A percentile compares a stretch with the other conserved stretches of the same genome.
Evolutionary conservation across 1,140 invertebrate species (phyloP).

Genomic region (Phthorimaea operculella): DNA sequence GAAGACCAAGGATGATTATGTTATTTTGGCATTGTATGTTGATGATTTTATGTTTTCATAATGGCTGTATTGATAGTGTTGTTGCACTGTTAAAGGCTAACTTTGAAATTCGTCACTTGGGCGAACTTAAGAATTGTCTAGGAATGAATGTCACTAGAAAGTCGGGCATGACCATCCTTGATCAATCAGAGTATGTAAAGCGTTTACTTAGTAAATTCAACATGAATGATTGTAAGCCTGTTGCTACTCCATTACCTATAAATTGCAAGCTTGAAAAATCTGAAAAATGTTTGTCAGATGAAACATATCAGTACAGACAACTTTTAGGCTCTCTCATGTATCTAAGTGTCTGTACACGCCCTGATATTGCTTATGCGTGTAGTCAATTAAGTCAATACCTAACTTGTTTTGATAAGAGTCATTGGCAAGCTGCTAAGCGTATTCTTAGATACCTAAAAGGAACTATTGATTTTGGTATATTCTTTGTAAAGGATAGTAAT

Average conservation of each 20-base stretch:
- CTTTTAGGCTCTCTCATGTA: slow-evolving; percentile 36
- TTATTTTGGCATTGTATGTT: slow-evolving; percentile 21
- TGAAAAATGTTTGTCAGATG: slow-evolving; percentile 12
- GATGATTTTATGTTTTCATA: slow-evolving; percentile 23
- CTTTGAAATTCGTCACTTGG: background rate
- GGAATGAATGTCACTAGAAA: background rate
- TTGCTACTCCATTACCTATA: slow-evolving; percentile 5
- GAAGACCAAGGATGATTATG: slow-evolving; percentile 4
- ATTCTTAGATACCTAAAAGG: too few species aligned
- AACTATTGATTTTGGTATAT: too few species aligned
- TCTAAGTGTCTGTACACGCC: slow-evolving; percentile 37
- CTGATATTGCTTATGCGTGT: slow-evolving; percentile 49
- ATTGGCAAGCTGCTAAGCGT: slow-evolving; percentile 49
- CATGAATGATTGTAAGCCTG: slow-evolving; percentile 10
- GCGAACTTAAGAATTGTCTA: background rate
- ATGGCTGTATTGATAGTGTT: slow-evolving; percentile 9
- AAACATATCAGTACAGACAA: slow-evolving; percentile 20
- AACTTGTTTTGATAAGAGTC: slow-evolving; percentile 26
- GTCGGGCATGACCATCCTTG: background rate
- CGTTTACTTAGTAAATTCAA: background rate
- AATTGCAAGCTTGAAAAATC: slow-evolving; percentile 8
- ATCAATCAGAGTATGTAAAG: slow-evolving; percentile 7
- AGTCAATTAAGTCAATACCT: slow-evolving; percentile 43
- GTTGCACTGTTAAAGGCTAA: background rate
- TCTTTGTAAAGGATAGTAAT: too few species aligned